Base-by-base conservation (phyloP, 2,113 vertebrate genomes). In the Aegithalos caudatus region DNA sequence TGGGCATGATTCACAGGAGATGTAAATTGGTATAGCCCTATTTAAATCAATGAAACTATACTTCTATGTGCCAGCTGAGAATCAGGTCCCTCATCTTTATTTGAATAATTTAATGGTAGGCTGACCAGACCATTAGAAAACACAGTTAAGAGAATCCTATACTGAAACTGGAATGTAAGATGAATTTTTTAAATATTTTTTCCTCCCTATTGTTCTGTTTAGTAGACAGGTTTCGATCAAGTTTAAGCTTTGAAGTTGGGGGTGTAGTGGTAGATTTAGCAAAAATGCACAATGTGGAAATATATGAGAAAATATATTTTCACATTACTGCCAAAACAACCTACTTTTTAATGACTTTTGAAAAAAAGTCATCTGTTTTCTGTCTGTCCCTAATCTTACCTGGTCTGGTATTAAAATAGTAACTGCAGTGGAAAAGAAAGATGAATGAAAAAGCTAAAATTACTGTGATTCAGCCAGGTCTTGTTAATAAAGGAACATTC, bases 41-140 rank as follows among this genome's bases (percentile, higher is more conserved):
- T 94, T 94, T 92, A 84, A 95, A 86, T 92, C 92, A 94, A 66
- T 86, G 82, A 92, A 88, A 94, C 40, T 81, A 11, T 48, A 79
- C 65, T 89, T 60, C 53, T 87, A 61, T 15, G 35, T 82, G 54
- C 62, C 87, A 80, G 81, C 50, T 85, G 70, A 96, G 87, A 88
- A 92, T 95, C 87, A 86, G 42, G 62, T 84, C 73, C 84, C 51
- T 78, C 48, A 51, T 86, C 67, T 81, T 95, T 94, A 64, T 91
- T 81, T 89, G 62, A 95, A 80, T 91, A 90, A 95, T 89, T 91
- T 89, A 79, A 85, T 92, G 93, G 73, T 92, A 85, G 66, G 54
- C 29, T 94, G 89, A 79, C 78, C 86, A 94, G 70, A 61, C 35
- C 27, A 61, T 87, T 94, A 76, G 61, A 94, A 74, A 85, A 90